phyloP scores from a whole-genome alignment of 2,888 invertebrate genomes.

The Standfussiana lucernea region DNA sequence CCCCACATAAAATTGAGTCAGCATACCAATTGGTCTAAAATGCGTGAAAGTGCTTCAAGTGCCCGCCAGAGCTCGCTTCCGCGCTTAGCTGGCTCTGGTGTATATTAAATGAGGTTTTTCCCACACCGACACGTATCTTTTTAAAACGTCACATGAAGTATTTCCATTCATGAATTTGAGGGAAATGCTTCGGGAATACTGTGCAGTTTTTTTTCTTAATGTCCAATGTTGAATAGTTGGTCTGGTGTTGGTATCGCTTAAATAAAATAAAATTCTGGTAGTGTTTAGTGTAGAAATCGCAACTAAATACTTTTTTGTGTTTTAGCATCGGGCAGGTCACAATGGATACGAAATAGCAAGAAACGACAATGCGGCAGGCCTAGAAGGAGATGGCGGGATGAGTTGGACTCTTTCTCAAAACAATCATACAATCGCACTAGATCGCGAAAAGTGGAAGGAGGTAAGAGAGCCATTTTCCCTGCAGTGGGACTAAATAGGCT shows the following conservation, averaged over 20 bases:
- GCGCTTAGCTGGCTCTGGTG: slow-evolving; percentile 80
- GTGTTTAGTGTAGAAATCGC: background rate
- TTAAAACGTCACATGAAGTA: slow-evolving; percentile 75
- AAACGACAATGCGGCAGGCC: too few relatives aligned
- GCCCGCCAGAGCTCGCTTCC: slow-evolving; percentile 70
- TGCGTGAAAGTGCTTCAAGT: slow-evolving; percentile 74
- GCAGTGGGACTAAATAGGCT: too few relatives aligned
- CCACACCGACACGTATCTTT: slow-evolving; percentile 76
- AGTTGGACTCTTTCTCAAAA: too few relatives aligned
- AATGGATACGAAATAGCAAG: too few relatives aligned
- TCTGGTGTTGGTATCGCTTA: background rate
- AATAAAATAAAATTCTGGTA: background rate
- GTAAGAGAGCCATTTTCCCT: too few relatives aligned
- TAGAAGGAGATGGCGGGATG: too few relatives aligned
- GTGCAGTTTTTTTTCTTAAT: background rate
- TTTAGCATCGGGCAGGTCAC: too few relatives aligned
- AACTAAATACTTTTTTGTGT: too few relatives aligned
- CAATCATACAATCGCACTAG: too few relatives aligned
- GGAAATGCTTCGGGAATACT: slow-evolving; percentile 22
- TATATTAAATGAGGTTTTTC: slow-evolving; percentile 87
- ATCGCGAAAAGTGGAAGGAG: too few relatives aligned
- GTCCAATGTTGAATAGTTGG: background rate
- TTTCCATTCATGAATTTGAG: slow-evolving; percentile 74
- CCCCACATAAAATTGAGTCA: slow-evolving; percentile 11
- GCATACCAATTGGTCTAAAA: slow-evolving; percentile 73